Conservation (phyloP, 2,113 vertebrate species). For the Cephalopterus ornatus region DNA sequence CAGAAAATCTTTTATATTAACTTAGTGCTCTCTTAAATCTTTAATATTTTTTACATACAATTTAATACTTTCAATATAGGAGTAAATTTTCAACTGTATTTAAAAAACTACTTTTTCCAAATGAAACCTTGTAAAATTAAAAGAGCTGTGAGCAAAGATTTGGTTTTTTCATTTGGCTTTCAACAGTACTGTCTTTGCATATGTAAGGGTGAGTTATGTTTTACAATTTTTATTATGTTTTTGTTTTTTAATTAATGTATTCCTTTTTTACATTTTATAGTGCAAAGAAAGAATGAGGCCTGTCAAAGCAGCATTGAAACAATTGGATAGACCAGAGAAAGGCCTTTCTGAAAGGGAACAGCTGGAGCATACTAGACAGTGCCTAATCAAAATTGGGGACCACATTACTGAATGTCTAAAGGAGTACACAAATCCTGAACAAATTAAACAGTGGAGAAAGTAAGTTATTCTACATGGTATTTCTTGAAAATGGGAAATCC, state of each 20-base stretch:
- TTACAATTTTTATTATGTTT: not conserved
- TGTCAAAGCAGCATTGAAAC: slow-evolving; percentile 95
- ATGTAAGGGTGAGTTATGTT: not conserved
- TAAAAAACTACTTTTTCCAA: slow-evolving; percentile 31
- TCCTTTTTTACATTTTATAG: slow-evolving; percentile 71
- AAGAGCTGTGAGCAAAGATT: not conserved
- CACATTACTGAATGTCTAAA: slow-evolving; percentile 96
- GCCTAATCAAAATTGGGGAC: slow-evolving; percentile 95
- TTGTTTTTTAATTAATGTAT: slow-evolving; percentile 17
- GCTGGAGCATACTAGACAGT: slow-evolving; percentile 93
- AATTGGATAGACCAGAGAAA: slow-evolving; percentile 95
- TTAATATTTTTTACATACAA: not conserved
- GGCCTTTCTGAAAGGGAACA: slow-evolving; percentile 96
- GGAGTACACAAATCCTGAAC: slow-evolving; percentile 92
- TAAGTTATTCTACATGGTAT: slow-evolving; percentile 64
- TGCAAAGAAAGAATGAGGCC: slow-evolving; percentile 98
- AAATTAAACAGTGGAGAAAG: slow-evolving; percentile 97
- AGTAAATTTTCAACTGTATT: not conserved
- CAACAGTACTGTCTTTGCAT: not conserved
- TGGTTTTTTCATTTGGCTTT: not conserved
- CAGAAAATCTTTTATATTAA: not conserved
- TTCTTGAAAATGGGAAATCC: not conserved
- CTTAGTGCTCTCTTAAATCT: not conserved
- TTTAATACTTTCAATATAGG: slow-evolving; percentile 24
- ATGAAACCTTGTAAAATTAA: not conserved